A percentile compares a stretch with the other conserved stretches of the same genome.
Evolutionary conservation across 2,113 vertebrate genomes (phyloP).

Genomic region (Tinamus guttatus): DNA sequence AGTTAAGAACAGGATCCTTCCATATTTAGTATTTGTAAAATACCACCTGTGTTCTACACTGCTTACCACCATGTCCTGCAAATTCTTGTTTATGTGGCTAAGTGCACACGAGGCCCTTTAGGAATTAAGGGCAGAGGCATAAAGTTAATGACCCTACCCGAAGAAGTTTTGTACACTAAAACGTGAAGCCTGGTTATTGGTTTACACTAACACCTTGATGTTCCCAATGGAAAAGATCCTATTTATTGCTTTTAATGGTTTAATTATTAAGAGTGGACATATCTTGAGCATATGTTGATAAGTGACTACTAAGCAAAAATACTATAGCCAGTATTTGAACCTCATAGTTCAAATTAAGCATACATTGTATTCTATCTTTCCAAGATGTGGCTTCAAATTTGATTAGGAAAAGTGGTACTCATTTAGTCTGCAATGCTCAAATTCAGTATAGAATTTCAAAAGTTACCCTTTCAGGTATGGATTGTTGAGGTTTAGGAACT

Average conservation of each 20-base stretch:
- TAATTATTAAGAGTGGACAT: background rate
- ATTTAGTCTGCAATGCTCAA: background rate
- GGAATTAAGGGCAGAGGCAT: background rate
- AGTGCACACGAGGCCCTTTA: fast-evolving
- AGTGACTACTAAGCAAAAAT: background rate
- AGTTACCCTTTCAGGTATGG: background rate
- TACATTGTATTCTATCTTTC: background rate
- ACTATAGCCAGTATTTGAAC: background rate
- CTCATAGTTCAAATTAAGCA: background rate
- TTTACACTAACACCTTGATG: background rate
- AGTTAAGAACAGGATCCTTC: background rate
- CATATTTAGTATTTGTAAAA: background rate
- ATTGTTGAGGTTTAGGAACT: background rate
- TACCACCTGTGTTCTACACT: fast-evolving
- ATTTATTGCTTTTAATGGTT: fast-evolving
- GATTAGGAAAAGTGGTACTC: background rate
- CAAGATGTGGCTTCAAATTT: background rate
- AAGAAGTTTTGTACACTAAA: background rate
- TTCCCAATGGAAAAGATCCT: background rate
- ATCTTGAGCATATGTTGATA: background rate
- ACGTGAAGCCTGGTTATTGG: background rate
- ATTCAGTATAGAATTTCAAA: background rate
- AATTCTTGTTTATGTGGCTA: background rate
- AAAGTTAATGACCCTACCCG: background rate
- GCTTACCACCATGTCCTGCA: background rate